Evolutionary conservation across 2,797 vertebrate genomes (phyloP), one percentile per base, ranked within the genome.

Genomic region (Borostomias antarcticus): DNA sequence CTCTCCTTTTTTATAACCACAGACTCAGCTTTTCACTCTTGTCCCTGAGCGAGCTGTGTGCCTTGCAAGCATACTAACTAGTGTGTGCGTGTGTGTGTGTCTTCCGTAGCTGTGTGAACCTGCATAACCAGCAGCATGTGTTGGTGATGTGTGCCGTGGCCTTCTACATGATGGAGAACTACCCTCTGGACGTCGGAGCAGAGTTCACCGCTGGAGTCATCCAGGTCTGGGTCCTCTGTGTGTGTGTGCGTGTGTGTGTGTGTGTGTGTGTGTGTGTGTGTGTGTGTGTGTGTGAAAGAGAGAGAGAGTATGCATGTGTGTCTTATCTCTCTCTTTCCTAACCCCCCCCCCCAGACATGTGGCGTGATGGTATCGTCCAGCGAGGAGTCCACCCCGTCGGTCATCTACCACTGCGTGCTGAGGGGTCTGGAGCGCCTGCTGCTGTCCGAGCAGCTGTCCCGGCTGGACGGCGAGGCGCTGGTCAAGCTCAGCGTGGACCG

Each of bases 131-230:
- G 83, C 96, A 98, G 89, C 97, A 99, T 8, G 94, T 98, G 78
- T 86, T 99, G 86, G 95, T 98, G 43, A 98, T 97, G 94, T 98
- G 98, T 11, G 97, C 98, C 9, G 92, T 96, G 23, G 96, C 98
- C 0, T 99, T 99, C 88, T 99, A 99, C 89, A 92, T 99, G 92
- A 96, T 99, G 0, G 97, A 99, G 89, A 99, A 99, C 86, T 99
- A 99, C 67, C 96, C 97, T 5, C 89, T 96, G 77, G 98, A 99
- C 69, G 96, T 99, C 1, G 98, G 96, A 9, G 86, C 95, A 0
- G 97, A 99, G 67, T 99, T 99, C 65, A 98, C 96, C 59, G 95
- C 96, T 0, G 93, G 93, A 61, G 74, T 99, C 48, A 96, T 98
- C 75, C 98, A 99, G 96, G 98, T 98, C 84, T 62, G 43, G 5